Evolutionary conservation across 30 jellyfish, hydroid and myxozoan species (phyloP).

Genomic region (Hydractinia echinata): DNA sequence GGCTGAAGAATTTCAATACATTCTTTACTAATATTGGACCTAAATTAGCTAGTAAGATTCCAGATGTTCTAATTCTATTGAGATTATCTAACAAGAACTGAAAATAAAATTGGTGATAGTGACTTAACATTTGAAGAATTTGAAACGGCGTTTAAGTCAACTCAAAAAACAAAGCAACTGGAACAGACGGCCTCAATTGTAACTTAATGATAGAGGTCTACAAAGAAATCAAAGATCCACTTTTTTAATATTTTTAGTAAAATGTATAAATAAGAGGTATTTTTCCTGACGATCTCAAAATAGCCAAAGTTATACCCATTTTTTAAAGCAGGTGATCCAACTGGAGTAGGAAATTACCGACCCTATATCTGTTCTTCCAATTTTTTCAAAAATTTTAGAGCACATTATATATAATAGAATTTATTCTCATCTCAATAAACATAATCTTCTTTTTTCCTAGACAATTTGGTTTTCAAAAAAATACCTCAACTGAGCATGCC

Average conservation of each 20-base stretch:
- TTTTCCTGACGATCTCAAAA: too few relatives aligned
- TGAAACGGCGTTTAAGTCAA: neutral
- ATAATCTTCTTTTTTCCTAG: too few relatives aligned
- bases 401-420: neutral
- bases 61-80: neutral
- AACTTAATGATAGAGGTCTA: neutral
- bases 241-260: neutral
- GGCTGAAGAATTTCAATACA: too few relatives aligned
- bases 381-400: neutral
- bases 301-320: too few relatives aligned
- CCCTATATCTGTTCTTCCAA: conserved; percentile 6
- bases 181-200: neutral
- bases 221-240: neutral
- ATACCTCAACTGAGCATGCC: too few relatives aligned
- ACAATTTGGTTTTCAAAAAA: too few relatives aligned
- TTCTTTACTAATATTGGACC: too few relatives aligned
- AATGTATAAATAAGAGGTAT: too few relatives aligned
- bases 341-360: neutral
- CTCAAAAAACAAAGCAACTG: neutral
- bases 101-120: neutral
- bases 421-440: neutral
- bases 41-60: neutral
- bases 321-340: too few relatives aligned
- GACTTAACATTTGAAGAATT: neutral
- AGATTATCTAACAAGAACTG: neutral